Evolutionary conservation across 2,113 vertebrate genomes (phyloP).

Genomic region (Drymodes brunneopygia): DNA sequence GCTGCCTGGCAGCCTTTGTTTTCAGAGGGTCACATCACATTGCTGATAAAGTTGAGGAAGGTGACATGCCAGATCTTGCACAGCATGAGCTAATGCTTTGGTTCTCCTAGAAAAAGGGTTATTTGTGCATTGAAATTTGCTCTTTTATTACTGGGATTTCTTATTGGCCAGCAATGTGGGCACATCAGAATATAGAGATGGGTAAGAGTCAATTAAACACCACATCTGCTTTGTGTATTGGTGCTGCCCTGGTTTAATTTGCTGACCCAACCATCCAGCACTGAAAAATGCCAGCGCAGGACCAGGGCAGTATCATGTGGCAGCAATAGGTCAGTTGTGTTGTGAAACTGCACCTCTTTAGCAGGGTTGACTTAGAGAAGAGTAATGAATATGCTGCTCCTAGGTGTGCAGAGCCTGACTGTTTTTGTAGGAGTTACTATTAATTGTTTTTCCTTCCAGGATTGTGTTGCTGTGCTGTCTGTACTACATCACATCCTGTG

Average conservation of each 20-base stretch:
- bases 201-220: not conserved
- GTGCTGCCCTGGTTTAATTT: not conserved
- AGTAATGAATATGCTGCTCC: not conserved
- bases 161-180: not conserved
- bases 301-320: not conserved
- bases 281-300: not conserved
- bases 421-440: not conserved
- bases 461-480: not conserved
- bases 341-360: not conserved
- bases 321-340: not conserved
- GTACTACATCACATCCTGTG: not conserved
- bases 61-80: not conserved
- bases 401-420: not conserved
- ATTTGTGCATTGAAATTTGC: not conserved
- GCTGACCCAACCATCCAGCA: rapidly evolving
- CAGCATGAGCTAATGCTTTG: not conserved
- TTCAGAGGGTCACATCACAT: not conserved
- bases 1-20: not conserved
- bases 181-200: not conserved
- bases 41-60: not conserved
- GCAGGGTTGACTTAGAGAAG: not conserved
- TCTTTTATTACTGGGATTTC: not conserved
- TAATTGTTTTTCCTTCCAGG: not conserved
- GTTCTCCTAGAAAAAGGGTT: not conserved
- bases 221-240: rapidly evolving